phyloP scores from a whole-genome alignment of 2,113 vertebrate genomes.

The Oncorhynchus kisutch region DNA sequence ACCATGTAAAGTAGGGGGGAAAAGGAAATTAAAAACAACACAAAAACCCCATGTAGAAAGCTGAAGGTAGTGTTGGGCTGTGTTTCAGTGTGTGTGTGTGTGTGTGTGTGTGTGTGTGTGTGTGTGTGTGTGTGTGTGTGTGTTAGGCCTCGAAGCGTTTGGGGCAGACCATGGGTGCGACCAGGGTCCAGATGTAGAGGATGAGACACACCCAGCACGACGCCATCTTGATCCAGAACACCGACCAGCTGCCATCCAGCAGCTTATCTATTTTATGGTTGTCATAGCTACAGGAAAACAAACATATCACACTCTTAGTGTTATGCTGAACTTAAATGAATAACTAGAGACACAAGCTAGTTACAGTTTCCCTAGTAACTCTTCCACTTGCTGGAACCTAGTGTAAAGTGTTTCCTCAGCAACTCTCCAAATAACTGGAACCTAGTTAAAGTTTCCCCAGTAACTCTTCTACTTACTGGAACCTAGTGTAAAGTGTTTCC shows the following conservation, averaged over 20 bases:
- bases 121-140: not conserved
- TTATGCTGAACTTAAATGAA: no score
- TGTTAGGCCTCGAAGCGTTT: constrained; percentile 73
- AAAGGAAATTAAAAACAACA: constrained; percentile 44
- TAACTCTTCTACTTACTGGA: no score
- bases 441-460: no score
- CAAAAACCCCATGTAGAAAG: constrained; percentile 45
- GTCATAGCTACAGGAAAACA: constrained; percentile 77
- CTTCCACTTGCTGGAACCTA: no score
- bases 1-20: not conserved
- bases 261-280: constrained; percentile 87
- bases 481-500: no score
- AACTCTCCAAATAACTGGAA: no score
- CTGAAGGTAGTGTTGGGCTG: constrained; percentile 41
- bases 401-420: no score
- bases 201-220: constrained; percentile 93
- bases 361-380: no score
- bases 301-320: not conserved
- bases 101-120: not conserved
- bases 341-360: no score
- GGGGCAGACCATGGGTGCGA: constrained; percentile 86
- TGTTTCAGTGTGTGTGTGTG: not conserved
- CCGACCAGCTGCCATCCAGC: constrained; percentile 87
- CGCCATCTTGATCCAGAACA: constrained; percentile 96
- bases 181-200: constrained; percentile 86